Percentiles rank a stretch among this genome's conserved stretches.
Evolutionary conservation across 2,113 vertebrate genomes (phyloP).

Genomic region (Leiothrix lutea): DNA sequence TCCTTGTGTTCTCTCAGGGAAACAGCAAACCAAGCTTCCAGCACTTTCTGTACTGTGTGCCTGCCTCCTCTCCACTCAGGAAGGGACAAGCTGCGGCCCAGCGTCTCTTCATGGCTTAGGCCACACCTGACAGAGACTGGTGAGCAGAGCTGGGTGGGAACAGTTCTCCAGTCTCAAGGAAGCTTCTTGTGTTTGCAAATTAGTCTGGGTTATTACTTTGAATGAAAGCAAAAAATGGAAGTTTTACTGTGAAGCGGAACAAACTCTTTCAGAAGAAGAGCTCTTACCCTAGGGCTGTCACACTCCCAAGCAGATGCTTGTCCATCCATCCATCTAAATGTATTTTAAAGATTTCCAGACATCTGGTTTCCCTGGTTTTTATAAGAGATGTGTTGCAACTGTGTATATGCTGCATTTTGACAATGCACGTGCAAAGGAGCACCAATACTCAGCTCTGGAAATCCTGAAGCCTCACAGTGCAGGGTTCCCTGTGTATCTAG

Average conservation of each 20-base stretch:
- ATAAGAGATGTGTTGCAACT: background rate
- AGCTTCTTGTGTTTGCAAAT: background rate
- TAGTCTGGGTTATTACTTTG: background rate
- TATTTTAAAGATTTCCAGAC: background rate
- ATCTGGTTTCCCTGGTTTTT: background rate
- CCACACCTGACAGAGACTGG: background rate
- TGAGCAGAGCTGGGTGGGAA: background rate
- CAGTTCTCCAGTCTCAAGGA: background rate
- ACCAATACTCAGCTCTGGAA: background rate
- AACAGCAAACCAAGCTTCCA: conserved; percentile 2
- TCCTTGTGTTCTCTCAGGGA: background rate
- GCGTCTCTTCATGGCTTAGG: background rate
- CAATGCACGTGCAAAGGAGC: background rate
- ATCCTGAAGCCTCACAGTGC: background rate
- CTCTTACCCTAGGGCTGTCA: background rate
- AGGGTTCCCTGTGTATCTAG: background rate
- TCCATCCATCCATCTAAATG: background rate
- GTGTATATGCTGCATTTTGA: background rate
- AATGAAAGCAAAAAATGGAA: background rate
- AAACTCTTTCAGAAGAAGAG: background rate
- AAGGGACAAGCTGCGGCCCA: background rate
- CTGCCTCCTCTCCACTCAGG: background rate
- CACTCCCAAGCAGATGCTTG: background rate
- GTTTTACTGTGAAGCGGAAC: background rate
- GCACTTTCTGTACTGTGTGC: background rate